Percentiles rank a stretch among this genome's conserved stretches.
Conservation (phyloP, 2,797 vertebrate genomes). For the Chiloscyllium punctatum region DNA sequence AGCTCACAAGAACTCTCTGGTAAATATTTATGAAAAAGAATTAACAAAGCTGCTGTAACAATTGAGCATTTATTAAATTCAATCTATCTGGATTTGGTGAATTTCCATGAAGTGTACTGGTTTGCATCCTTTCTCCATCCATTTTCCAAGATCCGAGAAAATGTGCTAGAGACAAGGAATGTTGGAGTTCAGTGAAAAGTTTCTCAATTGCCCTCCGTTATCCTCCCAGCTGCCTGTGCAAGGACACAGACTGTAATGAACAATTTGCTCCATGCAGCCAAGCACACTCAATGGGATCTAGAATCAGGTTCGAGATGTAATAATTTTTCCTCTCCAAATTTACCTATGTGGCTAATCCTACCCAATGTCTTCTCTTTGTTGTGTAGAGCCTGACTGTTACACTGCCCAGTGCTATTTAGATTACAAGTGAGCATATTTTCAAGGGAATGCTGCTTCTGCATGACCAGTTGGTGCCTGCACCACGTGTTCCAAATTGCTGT, state of each 20-base stretch:
- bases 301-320: background rate
- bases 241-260: background rate
- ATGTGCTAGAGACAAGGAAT: background rate
- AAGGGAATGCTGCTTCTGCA: background rate
- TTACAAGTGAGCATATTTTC: background rate
- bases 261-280: background rate
- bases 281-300: background rate
- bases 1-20: background rate
- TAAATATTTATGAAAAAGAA: background rate
- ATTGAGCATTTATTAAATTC: background rate
- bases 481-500: background rate
- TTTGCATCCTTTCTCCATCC: background rate
- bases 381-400: background rate
- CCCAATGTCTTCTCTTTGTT: background rate
- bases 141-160: background rate
- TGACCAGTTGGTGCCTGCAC: background rate
- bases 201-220: background rate
- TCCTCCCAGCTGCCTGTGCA: background rate
- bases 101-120: background rate
- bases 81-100: background rate
- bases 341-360: background rate
- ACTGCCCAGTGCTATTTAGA: background rate
- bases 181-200: background rate
- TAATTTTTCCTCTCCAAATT: background rate
- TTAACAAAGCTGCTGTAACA: background rate